These are phyloP conservation scores for Brenthis hecate DNA, from an alignment of 2,888 invertebrate species.

Conservation along the genomic window DNA sequence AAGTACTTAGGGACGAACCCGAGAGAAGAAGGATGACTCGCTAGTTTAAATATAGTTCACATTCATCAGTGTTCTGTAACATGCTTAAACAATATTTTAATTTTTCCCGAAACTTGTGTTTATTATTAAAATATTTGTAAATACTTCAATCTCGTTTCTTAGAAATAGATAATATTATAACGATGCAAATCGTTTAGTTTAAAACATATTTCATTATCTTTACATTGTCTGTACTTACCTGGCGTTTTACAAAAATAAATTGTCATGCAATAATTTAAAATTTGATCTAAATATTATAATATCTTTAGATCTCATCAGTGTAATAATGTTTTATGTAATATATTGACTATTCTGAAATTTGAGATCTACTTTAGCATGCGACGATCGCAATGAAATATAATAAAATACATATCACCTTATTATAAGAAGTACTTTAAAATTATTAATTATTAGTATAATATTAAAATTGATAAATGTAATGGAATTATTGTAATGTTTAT, in stretches of 20 bases:
- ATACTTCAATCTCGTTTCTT: conserved; percentile 8
- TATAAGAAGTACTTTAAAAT: conserved; percentile 22
- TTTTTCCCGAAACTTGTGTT: too few relatives aligned
- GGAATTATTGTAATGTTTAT: conserved; percentile 22
- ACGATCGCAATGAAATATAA: conserved; percentile 17
- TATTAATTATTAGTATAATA: conserved; percentile 17
- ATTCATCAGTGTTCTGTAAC: too few relatives aligned
- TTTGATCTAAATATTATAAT: too few relatives aligned
- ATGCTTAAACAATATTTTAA: too few relatives aligned
- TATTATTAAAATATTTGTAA: too few relatives aligned
- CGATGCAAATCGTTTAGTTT: not conserved
- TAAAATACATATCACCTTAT: conserved; percentile 34
- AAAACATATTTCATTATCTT: not conserved
- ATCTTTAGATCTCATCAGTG: too few relatives aligned
- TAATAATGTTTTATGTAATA: too few relatives aligned
- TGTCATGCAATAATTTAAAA: too few relatives aligned
- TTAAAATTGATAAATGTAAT: conserved; percentile 18
- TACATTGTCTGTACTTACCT: not conserved
- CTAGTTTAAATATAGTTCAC: too few relatives aligned
- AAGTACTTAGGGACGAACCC: too few relatives aligned
- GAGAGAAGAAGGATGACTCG: too few relatives aligned
- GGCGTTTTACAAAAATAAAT: too few relatives aligned
- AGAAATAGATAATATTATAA: not conserved
- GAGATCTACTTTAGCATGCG: not conserved
- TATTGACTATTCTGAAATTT: not conserved